phyloP scores from a whole-genome alignment of 2,888 invertebrate species.

The Thalpophila matura region DNA sequence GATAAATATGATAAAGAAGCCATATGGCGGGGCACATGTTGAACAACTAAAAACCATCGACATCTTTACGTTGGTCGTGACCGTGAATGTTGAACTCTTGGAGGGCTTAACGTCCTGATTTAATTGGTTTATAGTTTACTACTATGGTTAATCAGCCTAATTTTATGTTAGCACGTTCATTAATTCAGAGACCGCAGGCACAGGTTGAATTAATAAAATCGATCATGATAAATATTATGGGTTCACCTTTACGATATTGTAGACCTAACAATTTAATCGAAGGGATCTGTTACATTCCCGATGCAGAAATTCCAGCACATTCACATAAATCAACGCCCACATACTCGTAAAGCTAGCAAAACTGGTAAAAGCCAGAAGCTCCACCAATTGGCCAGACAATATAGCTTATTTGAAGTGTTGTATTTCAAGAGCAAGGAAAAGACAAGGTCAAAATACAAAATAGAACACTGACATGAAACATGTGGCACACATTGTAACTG shows the following conservation, averaged over 20 bases:
- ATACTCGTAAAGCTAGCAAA: conserved; percentile 6
- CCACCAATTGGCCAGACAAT: conserved; percentile 26
- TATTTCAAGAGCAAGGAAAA: conserved; percentile 64
- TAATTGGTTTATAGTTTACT: conserved; percentile 51
- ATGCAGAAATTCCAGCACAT: conserved; percentile 27
- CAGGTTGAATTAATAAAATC: background rate
- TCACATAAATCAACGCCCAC: conserved; percentile 26
- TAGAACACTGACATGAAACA: conserved; percentile 68
- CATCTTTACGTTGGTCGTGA: conserved; percentile 74
- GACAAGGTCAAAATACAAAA: conserved; percentile 66
- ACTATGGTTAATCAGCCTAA: conserved; percentile 32
- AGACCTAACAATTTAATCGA: conserved; percentile 5
- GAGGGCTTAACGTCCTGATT: conserved; percentile 43
- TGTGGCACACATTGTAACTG: conserved; percentile 57
- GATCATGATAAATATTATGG: background rate
- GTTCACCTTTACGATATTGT: too few relatives aligned
- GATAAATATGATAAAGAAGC: conserved; percentile 75
- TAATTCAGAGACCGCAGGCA: background rate
- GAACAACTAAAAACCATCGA: conserved; percentile 68
- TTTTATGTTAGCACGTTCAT: conserved; percentile 24
- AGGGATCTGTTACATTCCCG: conserved; percentile 17
- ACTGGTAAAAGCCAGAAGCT: conserved; percentile 38
- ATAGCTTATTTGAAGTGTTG: conserved; percentile 29
- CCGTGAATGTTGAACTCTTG: conserved; percentile 74
- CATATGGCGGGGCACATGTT: conserved; percentile 83